Evolutionary conservation across 35 echinoderm and acorn worm species (phyloP).

Genomic region (Lytechinus variegatus): DNA sequence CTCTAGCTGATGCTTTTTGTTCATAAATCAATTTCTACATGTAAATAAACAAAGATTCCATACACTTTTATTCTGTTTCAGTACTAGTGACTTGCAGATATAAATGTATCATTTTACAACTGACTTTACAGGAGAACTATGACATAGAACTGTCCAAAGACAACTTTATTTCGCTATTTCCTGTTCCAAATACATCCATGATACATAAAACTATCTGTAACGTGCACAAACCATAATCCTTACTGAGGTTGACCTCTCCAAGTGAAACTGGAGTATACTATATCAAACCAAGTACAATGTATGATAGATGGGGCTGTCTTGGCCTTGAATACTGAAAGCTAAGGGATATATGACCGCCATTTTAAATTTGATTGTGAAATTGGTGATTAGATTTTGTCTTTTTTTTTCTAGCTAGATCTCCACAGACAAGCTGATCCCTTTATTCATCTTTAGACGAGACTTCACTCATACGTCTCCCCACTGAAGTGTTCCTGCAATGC

Average conservation of each 20-base stretch:
- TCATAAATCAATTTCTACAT: too few species aligned
- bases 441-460: neutral
- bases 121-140: too few species aligned
- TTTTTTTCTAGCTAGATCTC: neutral
- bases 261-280: neutral
- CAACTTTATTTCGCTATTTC: neutral
- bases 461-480: neutral
- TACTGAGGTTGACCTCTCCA: neutral
- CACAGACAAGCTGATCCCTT: neutral
- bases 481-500: neutral
- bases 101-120: too few species aligned
- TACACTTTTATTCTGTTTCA: too few species aligned
- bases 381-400: neutral
- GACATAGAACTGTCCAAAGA: neutral
- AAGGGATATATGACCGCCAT: neutral
- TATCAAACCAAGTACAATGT: neutral
- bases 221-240: neutral
- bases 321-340: neutral
- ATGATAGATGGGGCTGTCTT: neutral
- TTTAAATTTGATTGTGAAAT: conserved; percentile 15
- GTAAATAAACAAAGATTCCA: too few species aligned
- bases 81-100: too few species aligned
- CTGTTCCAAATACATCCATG: neutral
- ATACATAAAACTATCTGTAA: neutral
- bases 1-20: too few species aligned